Evolutionary conservation across 1,140 invertebrate genomes (phyloP), one percentile per base, ranked within the genome.

Genomic region (Limonius californicus): DNA sequence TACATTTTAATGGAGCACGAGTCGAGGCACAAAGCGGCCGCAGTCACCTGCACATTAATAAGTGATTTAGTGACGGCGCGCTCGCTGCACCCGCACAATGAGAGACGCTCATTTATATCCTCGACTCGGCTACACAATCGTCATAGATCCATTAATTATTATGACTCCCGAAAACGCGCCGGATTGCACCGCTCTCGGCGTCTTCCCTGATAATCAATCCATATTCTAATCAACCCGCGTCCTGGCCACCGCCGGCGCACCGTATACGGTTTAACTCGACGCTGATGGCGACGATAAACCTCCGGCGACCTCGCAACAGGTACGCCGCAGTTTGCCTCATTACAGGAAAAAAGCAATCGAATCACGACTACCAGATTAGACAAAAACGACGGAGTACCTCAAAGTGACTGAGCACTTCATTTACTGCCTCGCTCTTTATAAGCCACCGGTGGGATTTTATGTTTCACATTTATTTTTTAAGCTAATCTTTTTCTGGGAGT

Each of bases 1-100:
- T 45, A 64, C 47, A 58, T 59, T 55, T 70, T 61, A 67, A 72
- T 68, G 61, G 65, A 55, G 60, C 54, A 23, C 12, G 54, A 55
- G 20, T 55, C 19, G 58, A 54, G 55, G 59, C 57, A 57, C 57
- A 65, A 65, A 65, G 60, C 57, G 53, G 27, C 18, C 54, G 30
- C 64, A 57, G 57, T 55, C 68, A 71, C 70, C 70, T 71, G 68
- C 61, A 66, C 68, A 73, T 73, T 73, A 68, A 71, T 70, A 72
- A 71, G 70, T 70, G 63, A 73, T 71, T 69, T 70, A 64, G 64
- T 66, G 65, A 61, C 27, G 64, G 66, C 60, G 62, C 62, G 64
- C 58, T 65, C 61, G 57, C 65, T 67, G 68, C 66, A 61, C 63
- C 64, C 68, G 60, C 67, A 71, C 69, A 69, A 71, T 69, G 60